These are phyloP conservation scores for Chrysolina americana DNA, from an alignment of 2,888 invertebrate species.

Conservation along the genomic window DNA sequence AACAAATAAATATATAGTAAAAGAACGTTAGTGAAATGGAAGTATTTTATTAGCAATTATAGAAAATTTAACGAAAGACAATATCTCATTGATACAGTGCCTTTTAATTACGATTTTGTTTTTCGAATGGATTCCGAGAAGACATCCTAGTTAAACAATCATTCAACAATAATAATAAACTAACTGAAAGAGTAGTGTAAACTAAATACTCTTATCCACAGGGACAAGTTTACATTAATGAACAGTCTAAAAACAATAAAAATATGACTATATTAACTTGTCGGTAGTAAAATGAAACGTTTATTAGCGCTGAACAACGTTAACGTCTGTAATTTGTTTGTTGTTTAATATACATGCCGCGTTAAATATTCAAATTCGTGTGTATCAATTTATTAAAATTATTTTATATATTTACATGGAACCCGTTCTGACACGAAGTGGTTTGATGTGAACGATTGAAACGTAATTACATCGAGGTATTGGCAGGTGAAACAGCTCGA, in stretches of 20 bases:
- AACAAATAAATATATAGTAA: too few species aligned
- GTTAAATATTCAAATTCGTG: slow-evolving; percentile 61
- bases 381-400: slow-evolving; percentile 61
- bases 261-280: slow-evolving; percentile 60
- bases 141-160: background rate
- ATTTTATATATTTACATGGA: slow-evolving; percentile 57
- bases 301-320: slow-evolving; percentile 58
- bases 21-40: too few species aligned
- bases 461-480: too few species aligned
- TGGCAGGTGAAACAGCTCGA: background rate
- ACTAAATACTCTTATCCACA: background rate
- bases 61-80: too few species aligned
- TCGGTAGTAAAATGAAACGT: slow-evolving; percentile 60
- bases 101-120: too few species aligned
- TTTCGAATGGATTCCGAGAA: too few species aligned
- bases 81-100: too few species aligned
- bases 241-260: slow-evolving; percentile 57
- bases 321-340: slow-evolving; percentile 60
- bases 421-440: slow-evolving; percentile 21
- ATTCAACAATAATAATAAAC: background rate
- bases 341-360: slow-evolving; percentile 61
- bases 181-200: background rate
- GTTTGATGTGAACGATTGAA: background rate
- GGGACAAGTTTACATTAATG: background rate
- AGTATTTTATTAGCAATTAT: too few species aligned